These are phyloP conservation scores for Hypocryptadius cinnamomeus DNA, from an alignment of 2,113 vertebrate species.

Conservation along the genomic window DNA sequence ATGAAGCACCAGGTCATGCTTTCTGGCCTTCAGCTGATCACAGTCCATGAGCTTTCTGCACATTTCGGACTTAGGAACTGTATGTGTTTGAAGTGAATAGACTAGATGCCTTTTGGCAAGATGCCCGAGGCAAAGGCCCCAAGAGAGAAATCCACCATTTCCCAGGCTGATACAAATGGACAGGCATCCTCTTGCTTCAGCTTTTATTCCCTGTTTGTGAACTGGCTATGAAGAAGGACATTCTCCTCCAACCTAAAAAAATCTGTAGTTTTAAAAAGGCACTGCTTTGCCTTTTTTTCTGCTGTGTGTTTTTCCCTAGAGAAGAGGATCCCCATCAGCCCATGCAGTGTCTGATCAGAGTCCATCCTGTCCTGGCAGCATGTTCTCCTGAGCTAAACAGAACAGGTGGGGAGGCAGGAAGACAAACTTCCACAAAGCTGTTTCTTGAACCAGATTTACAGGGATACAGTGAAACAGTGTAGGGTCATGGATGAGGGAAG, in stretches of 20 bases:
- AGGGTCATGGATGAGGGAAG: neutral
- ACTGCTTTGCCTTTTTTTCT: neutral
- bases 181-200: neutral
- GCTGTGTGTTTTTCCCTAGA: neutral
- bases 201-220: neutral
- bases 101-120: conserved; percentile 5
- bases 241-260: neutral
- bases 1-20: neutral
- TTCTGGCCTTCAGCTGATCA: neutral
- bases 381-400: neutral
- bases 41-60: neutral
- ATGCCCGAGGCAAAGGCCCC: neutral
- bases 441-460: conserved; percentile 17
- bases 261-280: neutral
- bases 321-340: neutral
- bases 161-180: neutral
- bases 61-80: neutral
- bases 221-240: neutral
- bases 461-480: neutral
- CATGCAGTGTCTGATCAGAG: neutral
- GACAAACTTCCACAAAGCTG: neutral
- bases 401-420: neutral
- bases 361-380: neutral
- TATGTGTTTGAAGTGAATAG: neutral
- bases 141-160: neutral